Conservation (phyloP, 1,140 invertebrate genomes). For the Dufourea novaeangliae region DNA sequence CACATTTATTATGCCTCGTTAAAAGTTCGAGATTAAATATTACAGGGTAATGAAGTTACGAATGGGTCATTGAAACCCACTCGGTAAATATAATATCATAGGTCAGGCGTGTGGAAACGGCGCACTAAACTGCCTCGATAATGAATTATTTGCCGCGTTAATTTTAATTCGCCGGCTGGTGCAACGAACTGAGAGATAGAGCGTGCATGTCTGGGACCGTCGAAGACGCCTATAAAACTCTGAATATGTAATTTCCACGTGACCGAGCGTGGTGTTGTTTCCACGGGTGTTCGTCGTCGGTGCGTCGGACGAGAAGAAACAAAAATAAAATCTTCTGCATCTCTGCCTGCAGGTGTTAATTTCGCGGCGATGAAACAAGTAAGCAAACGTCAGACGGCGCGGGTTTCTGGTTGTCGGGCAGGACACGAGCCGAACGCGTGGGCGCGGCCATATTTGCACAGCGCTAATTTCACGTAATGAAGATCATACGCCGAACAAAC, state of each 20-base stretch:
- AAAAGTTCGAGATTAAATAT: no score
- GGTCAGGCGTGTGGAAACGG: no score
- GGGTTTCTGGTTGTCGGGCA: slow-evolving; percentile 3
- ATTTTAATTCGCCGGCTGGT: no score
- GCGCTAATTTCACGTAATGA: slow-evolving; percentile 62
- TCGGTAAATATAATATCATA: no score
- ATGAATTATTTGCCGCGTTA: no score
- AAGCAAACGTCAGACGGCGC: slow-evolving; percentile 1
- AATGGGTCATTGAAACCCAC: no score
- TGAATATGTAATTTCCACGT: background rate
- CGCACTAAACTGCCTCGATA: no score
- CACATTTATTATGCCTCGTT: no score
- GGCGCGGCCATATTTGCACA: slow-evolving; percentile 53
- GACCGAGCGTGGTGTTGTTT: background rate
- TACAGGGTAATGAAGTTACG: no score
- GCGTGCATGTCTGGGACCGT: no score
- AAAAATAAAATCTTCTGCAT: background rate
- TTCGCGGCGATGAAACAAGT: slow-evolving; percentile 33
- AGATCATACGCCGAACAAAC: slow-evolving; percentile 55
- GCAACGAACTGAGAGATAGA: no score
- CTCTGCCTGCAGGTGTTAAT: slow-evolving; percentile 50
- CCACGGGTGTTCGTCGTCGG: background rate
- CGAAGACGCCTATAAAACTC: background rate
- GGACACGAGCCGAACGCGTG: slow-evolving; percentile 54
- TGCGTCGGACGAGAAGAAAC: no score